Percentiles rank a stretch among this genome's conserved stretches.
phyloP scores from a whole-genome alignment of 2,797 vertebrate genomes.

The Intellagama lesueurii region DNA sequence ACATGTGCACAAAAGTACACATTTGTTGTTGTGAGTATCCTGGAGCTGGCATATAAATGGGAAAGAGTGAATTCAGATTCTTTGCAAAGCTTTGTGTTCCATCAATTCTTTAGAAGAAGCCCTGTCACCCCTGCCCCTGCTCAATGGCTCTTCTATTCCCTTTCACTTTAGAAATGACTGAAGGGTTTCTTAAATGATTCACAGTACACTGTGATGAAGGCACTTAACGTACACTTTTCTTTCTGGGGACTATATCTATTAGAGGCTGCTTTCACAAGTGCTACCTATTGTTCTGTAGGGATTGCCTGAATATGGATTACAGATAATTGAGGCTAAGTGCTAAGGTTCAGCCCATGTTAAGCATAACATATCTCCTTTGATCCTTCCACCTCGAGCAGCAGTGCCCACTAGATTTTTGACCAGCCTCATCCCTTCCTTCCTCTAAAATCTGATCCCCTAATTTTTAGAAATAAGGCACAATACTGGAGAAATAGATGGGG shows the following conservation, averaged over 20 bases:
- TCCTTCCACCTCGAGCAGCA: neutral
- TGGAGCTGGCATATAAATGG: accelerated
- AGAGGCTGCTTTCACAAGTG: conserved; percentile 11
- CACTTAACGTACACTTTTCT: conserved; percentile 4
- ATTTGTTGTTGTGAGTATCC: neutral
- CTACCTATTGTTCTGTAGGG: neutral
- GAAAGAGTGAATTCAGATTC: neutral
- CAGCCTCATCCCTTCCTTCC: neutral
- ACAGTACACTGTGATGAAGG: conserved; percentile 32
- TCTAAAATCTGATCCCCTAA: neutral
- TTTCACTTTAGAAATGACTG: conserved; percentile 44
- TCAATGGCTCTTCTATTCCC: conserved; percentile 23
- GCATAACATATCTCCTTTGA: neutral
- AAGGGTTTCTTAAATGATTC: conserved; percentile 57
- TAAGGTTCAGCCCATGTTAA: conserved; percentile 20
- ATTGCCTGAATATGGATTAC: conserved; percentile 10
- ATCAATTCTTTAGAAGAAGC: neutral
- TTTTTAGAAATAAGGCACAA: neutral
- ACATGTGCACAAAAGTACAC: neutral
- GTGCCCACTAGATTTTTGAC: neutral
- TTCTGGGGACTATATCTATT: accelerated
- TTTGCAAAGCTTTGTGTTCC: neutral
- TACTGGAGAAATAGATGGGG: neutral
- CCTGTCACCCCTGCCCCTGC: neutral
- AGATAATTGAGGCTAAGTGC: conserved; percentile 11